phyloP scores from a whole-genome alignment of 2,888 invertebrate species.

The Erebia epiphron region DNA sequence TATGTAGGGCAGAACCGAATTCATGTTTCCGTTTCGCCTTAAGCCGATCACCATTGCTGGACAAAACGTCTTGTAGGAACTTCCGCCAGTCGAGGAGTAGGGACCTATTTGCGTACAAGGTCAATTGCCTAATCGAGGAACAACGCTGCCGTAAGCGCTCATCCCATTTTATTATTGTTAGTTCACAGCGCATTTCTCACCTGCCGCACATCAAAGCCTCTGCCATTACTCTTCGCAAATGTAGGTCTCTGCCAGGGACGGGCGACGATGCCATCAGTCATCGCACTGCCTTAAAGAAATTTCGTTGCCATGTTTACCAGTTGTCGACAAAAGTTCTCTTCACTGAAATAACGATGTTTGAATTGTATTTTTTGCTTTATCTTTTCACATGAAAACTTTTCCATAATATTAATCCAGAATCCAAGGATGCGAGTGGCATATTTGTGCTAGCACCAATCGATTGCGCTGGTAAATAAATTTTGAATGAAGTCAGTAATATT shows the following conservation, averaged over 20 bases:
- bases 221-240: slow-evolving; percentile 58
- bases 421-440: too few species aligned
- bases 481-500: too few species aligned
- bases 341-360: slow-evolving; percentile 10
- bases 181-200: slow-evolving; percentile 51
- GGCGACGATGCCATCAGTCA: slow-evolving; percentile 53
- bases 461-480: too few species aligned
- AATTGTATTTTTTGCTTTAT: not conserved
- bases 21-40: too few species aligned
- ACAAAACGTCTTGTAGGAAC: too few species aligned
- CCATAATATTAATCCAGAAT: too few species aligned
- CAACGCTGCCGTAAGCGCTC: not conserved
- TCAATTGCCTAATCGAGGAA: too few species aligned
- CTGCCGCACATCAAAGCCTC: slow-evolving; percentile 55
- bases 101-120: too few species aligned
- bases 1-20: too few species aligned
- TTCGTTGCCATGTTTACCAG: slow-evolving; percentile 43
- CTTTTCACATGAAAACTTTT: not conserved
- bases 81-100: too few species aligned
- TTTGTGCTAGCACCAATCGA: too few species aligned
- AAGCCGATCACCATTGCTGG: too few species aligned
- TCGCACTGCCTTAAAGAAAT: slow-evolving; percentile 52
- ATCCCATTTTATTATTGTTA: slow-evolving; percentile 28
- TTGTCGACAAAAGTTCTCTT: slow-evolving; percentile 21
- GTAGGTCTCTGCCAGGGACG: slow-evolving; percentile 50